Evolutionary conservation across 2,888 invertebrate species (phyloP).

Genomic region (Sesia bembeciformis): DNA sequence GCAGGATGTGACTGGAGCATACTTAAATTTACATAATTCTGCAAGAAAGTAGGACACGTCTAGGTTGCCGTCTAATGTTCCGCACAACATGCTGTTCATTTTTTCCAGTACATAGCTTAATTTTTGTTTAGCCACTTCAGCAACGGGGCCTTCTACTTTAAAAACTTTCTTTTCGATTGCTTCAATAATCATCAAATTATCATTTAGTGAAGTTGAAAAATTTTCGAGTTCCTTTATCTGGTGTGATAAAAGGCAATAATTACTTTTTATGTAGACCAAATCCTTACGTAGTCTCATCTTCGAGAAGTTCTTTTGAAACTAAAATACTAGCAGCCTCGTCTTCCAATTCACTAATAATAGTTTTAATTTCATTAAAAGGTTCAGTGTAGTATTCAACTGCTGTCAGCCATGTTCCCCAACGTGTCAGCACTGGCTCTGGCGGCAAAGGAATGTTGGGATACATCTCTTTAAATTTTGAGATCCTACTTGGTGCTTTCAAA

Average conservation of each 20-base stretch:
- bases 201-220: background rate
- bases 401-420: background rate
- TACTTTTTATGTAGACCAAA: background rate
- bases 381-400: slow-evolving; percentile 1
- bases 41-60: background rate
- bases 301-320: background rate
- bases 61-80: background rate
- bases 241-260: background rate
- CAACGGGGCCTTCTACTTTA: background rate
- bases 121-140: background rate
- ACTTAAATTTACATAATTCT: background rate
- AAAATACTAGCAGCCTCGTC: background rate
- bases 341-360: background rate
- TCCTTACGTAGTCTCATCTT: background rate
- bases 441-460: slow-evolving; percentile 1
- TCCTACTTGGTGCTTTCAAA: background rate
- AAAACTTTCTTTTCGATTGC: background rate
- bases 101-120: background rate
- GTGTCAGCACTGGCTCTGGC: slow-evolving; percentile 1
- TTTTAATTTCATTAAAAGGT: background rate
- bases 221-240: background rate
- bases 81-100: background rate
- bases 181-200: background rate
- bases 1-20: too few species aligned
- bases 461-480: slow-evolving; percentile 1